Conservation (phyloP, 2,888 invertebrate species). For the Diadegma fenestrale region DNA sequence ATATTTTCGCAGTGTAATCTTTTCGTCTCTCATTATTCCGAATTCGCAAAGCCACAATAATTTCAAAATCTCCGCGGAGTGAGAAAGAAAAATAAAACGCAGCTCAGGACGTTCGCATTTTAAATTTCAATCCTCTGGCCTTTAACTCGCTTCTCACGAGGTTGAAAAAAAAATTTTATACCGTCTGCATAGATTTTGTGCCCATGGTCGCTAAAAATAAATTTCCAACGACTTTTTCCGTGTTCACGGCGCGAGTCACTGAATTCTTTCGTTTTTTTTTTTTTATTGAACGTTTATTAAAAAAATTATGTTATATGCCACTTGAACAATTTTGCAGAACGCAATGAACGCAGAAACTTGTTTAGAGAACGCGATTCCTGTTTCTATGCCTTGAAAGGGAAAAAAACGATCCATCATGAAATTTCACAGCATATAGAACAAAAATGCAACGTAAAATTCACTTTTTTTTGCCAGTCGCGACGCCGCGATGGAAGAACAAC, state of each 20-base stretch:
- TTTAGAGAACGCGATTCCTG: neutral
- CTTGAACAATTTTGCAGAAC: neutral
- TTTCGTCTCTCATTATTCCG: constrained; percentile 3
- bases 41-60: neutral
- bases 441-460: no score
- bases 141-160: neutral
- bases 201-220: neutral
- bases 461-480: no score
- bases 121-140: neutral
- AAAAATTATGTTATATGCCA: no score
- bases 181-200: neutral
- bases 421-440: neutral
- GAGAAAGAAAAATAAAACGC: neutral
- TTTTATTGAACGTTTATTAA: no score
- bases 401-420: neutral
- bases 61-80: neutral
- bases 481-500: no score
- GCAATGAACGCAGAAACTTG: neutral
- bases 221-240: neutral
- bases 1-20: neutral
- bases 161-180: neutral
- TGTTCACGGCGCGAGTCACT: no score
- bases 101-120: neutral
- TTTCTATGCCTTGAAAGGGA: neutral
- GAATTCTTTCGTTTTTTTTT: no score